Base-by-base conservation (phyloP, 2,888 invertebrate species). In the Anthrax anthrax region DNA sequence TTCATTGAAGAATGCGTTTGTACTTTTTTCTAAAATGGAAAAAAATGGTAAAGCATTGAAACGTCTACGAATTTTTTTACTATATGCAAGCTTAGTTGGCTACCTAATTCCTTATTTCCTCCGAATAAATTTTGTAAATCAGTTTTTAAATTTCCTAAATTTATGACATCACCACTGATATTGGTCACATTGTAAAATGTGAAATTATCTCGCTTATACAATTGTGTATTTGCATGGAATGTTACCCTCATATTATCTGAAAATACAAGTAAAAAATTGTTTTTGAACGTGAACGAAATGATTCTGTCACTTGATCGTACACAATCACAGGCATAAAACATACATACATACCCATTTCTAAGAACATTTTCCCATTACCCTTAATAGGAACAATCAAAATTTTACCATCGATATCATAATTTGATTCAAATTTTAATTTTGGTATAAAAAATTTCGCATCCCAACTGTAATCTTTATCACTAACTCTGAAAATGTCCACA, bases 1-100 rank as follows among this genome's bases (percentile, higher is more conserved):
- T 32, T 76, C 75, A 60, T 82, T 83, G 52, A 83, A 71, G 57
- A 81, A 81, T n/a, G 75, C 71, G 59, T 82, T 83, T 2, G 81
- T 82, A 56, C 78, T 78, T 39, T 78, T 78, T 73, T 79, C 80
- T 78, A 70, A 52, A 72, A 63, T 18, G 17, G 47, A 42, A 18
- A n/a, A n/a, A n/a, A n/a, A n/a, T n/a, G n/a, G n/a, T n/a, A n/a
- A n/a, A n/a, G n/a, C n/a, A n/a, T n/a, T n/a, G n/a, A n/a, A n/a
- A n/a, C n/a, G n/a, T n/a, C n/a, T n/a, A n/a, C n/a, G n/a, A 23
- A 23, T 23, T 23, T 23, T 23, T 23, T 23, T n/a, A n/a, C 9
- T 37, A n/a, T n/a, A n/a, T n/a, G n/a, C n/a, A n/a, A n/a, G n/a
- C n/a, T n/a, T n/a, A n/a, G n/a, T n/a, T 23, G 29, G 70, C 64